phyloP scores from a whole-genome alignment of 2,113 vertebrate species.

The Brachyhypopomus occidentalis region DNA sequence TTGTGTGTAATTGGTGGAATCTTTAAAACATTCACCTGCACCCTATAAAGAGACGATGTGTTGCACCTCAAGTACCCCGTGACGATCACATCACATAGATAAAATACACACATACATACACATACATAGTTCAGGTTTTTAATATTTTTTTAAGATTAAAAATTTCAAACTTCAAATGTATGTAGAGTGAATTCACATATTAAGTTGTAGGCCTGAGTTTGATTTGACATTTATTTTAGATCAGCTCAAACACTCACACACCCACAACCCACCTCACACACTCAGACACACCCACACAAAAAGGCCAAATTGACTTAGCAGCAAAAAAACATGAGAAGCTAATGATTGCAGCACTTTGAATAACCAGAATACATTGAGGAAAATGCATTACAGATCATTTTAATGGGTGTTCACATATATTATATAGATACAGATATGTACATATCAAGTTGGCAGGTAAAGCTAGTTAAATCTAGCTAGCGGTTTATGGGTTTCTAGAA shows the following conservation, averaged over 20 bases:
- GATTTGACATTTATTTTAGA: neutral
- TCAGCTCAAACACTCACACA: slow-evolving; percentile 52
- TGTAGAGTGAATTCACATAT: neutral
- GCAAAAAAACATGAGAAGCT: neutral
- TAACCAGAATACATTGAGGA: slow-evolving; percentile 43
- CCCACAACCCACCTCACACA: slow-evolving; percentile 42
- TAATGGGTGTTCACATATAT: slow-evolving; percentile 72
- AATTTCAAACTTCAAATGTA: neutral
- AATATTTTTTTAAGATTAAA: neutral
- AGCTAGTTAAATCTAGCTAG: slow-evolving; percentile 76
- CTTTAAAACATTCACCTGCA: neutral
- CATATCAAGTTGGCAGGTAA: slow-evolving; percentile 61
- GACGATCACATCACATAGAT: too few relatives aligned
- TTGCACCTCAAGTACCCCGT: neutral
- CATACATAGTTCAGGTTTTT: neutral
- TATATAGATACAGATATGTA: slow-evolving; percentile 73
- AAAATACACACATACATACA: neutral
- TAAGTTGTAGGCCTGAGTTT: neutral
- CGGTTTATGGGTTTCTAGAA: slow-evolving; percentile 52
- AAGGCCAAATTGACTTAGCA: neutral
- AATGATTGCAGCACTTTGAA: slow-evolving; percentile 25
- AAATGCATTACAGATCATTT: slow-evolving; percentile 61
- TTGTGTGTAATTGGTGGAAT: neutral
- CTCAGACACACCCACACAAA: neutral
- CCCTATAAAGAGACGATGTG: neutral